These are phyloP conservation scores for Pteruthius melanotis DNA, from an alignment of 2,113 vertebrate species.

Conservation along the genomic window DNA sequence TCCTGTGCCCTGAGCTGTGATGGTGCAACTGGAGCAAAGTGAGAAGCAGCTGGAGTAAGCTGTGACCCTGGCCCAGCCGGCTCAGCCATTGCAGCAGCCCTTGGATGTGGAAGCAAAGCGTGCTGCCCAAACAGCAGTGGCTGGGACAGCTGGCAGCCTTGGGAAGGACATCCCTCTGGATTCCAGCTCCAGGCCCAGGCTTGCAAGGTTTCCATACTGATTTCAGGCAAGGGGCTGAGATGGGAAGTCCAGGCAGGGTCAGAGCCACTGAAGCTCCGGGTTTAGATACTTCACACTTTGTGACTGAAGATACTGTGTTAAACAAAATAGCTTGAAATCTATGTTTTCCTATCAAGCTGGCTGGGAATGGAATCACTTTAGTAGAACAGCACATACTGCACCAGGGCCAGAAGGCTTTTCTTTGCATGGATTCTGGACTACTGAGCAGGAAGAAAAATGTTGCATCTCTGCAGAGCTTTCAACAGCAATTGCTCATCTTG, in stretches of 20 bases:
- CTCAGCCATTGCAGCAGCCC: neutral
- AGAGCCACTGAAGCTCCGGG: neutral
- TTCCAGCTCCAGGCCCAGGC: neutral
- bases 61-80: fast-evolving
- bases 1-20: neutral
- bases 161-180: neutral
- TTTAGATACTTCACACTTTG: neutral
- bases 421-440: neutral
- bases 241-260: neutral
- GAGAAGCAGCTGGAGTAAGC: neutral
- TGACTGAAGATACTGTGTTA: neutral
- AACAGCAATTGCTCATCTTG: neutral
- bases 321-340: neutral
- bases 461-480: neutral
- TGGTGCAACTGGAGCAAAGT: neutral
- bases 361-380: neutral
- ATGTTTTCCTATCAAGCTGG: neutral
- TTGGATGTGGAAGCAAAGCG: neutral
- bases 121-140: neutral
- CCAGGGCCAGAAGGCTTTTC: neutral
- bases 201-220: neutral
- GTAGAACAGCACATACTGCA: neutral
- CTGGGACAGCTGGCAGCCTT: neutral
- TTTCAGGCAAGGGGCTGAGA: neutral
- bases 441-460: neutral